phyloP scores from a whole-genome alignment of 2,888 invertebrate species.

The Ganaspis brasiliensis region DNA sequence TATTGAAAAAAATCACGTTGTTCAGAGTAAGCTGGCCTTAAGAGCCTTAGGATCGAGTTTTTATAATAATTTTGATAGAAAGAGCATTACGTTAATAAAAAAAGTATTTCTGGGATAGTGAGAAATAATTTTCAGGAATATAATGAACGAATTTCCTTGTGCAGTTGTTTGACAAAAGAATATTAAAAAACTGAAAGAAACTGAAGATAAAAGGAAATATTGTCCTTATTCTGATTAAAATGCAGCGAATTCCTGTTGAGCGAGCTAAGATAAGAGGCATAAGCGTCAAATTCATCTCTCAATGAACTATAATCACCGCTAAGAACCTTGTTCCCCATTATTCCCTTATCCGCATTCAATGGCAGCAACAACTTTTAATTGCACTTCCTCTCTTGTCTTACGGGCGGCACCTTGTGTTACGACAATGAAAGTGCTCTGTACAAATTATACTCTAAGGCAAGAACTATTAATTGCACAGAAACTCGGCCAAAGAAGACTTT shows the following conservation, averaged over 20 bases:
- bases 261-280: slow-evolving; percentile 49
- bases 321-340: slow-evolving; percentile 60
- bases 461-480: slow-evolving; percentile 30
- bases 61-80: too few relatives aligned
- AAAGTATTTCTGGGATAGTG: too few relatives aligned
- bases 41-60: too few relatives aligned
- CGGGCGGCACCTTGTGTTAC: slow-evolving; percentile 34
- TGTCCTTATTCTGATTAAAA: background rate
- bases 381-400: slow-evolving; percentile 68
- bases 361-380: slow-evolving; percentile 73
- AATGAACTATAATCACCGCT: slow-evolving; percentile 63
- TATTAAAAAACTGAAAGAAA: background rate
- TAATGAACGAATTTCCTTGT: too few relatives aligned
- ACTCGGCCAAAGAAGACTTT: slow-evolving; percentile 27
- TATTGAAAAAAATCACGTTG: too few relatives aligned
- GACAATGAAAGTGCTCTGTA: slow-evolving; percentile 40
- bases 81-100: too few relatives aligned
- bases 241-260: slow-evolving; percentile 20
- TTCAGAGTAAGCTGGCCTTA: too few relatives aligned
- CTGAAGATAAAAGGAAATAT: too few relatives aligned
- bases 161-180: too few relatives aligned
- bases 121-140: too few relatives aligned
- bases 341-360: slow-evolving; percentile 55
- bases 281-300: slow-evolving; percentile 53
- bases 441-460: slow-evolving; percentile 28